Percentiles rank a stretch among this genome's conserved stretches.
These are phyloP conservation scores for Sphaeramia orbicularis DNA, from an alignment of 2,797 vertebrate genomes.

Conservation along the genomic window DNA sequence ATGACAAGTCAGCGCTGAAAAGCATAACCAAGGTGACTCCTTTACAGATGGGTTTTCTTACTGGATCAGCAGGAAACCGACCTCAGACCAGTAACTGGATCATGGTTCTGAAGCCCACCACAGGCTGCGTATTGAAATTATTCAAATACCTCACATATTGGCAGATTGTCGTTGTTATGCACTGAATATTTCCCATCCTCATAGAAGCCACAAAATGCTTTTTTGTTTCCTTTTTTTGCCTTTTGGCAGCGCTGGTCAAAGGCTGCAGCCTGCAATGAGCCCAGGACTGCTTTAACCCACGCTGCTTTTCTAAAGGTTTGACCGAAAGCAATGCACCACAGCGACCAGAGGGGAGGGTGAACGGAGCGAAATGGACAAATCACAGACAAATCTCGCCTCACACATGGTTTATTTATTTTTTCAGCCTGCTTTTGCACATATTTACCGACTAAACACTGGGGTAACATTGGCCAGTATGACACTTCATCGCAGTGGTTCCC, in stretches of 20 bases:
- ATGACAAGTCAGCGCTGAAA: constrained; percentile 29
- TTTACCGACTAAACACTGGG: not conserved
- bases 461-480: too few relatives aligned
- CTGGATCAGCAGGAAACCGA: constrained; percentile 57
- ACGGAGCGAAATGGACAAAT: constrained; percentile 37
- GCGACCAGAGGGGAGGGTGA: constrained; percentile 46
- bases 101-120: constrained; percentile 50
- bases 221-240: constrained; percentile 25
- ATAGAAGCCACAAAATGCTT: constrained; percentile 34
- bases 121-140: constrained; percentile 65
- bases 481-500: too few relatives aligned
- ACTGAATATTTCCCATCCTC: constrained; percentile 43
- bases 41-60: constrained; percentile 37
- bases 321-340: constrained; percentile 20
- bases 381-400: constrained; percentile 39
- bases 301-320: constrained; percentile 67
- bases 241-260: constrained; percentile 57
- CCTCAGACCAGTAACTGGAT: constrained; percentile 49
- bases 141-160: constrained; percentile 62
- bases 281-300: constrained; percentile 47
- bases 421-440: constrained; percentile 26
- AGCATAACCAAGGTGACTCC: constrained; percentile 56
- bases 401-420: constrained; percentile 22
- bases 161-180: constrained; percentile 59
- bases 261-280: constrained; percentile 53